Percentiles rank a stretch among this genome's conserved stretches.
These are phyloP conservation scores for Rhaphigaster nebulosa DNA, from an alignment of 2,888 invertebrate genomes.

Conservation along the genomic window DNA sequence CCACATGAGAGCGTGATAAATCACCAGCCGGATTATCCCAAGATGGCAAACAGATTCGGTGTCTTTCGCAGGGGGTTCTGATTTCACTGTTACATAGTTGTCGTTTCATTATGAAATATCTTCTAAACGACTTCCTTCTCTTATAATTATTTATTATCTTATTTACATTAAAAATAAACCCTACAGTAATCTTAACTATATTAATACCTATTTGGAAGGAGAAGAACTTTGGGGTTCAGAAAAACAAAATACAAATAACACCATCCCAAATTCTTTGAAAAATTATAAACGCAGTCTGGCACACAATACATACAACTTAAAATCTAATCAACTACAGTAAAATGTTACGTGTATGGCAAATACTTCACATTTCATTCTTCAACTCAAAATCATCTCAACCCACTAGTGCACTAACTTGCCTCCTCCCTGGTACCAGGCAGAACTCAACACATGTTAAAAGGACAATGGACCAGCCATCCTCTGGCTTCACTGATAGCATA, in stretches of 20 bases:
- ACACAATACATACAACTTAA: too few species aligned
- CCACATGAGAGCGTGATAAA: not conserved
- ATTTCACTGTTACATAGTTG: constrained; percentile 24
- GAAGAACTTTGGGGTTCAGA: not conserved
- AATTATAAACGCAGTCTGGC: too few species aligned
- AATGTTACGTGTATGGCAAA: too few species aligned
- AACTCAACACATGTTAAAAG: too few species aligned
- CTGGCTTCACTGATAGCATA: too few species aligned
- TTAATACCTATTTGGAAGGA: not conserved
- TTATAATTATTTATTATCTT: not conserved
- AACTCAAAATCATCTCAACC: too few species aligned
- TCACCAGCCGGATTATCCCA: not conserved
- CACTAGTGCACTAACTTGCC: too few species aligned
- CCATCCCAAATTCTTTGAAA: too few species aligned
- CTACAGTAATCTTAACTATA: not conserved
- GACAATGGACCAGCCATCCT: too few species aligned
- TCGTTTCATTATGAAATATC: not conserved
- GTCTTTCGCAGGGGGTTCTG: constrained; percentile 27
- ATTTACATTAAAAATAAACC: not conserved
- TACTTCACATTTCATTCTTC: too few species aligned
- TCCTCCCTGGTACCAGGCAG: too few species aligned
- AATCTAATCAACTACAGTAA: too few species aligned
- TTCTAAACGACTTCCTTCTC: not conserved
- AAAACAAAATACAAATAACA: not conserved
- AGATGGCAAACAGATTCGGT: constrained; percentile 15